Conservation (phyloP, 2,888 invertebrate genomes). For the Acanthosepion esculentum region DNA sequence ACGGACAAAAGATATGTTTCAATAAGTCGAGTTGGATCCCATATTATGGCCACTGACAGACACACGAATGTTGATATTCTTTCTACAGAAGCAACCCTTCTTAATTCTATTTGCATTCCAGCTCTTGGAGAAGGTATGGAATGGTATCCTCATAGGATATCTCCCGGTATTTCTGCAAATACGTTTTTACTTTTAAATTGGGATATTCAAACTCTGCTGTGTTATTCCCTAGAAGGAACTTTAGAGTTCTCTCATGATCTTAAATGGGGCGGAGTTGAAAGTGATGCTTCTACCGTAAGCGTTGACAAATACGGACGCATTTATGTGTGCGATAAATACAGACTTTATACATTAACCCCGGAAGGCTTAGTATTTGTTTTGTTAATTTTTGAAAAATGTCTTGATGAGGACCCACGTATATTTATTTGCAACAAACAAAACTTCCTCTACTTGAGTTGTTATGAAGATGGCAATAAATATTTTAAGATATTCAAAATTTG, state of each 20-base stretch:
- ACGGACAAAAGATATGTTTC: neutral
- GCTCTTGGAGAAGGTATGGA: neutral
- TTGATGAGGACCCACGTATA: neutral
- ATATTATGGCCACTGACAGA: neutral
- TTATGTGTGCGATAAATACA: neutral
- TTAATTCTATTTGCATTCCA: neutral
- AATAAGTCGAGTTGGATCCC: neutral
- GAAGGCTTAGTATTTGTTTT: neutral
- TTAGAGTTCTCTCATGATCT: neutral
- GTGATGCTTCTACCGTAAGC: neutral
- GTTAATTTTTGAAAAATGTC: neutral
- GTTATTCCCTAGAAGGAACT: neutral
- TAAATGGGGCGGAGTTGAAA: neutral
- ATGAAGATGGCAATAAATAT: neutral
- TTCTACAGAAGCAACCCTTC: neutral
- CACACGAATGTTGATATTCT: neutral
- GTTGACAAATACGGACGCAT: neutral
- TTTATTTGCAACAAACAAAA: neutral
- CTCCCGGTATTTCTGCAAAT: neutral
- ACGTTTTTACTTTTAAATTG: neutral
- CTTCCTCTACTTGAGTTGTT: neutral
- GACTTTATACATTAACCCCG: neutral
- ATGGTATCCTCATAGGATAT: neutral
- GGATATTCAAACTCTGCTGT: neutral
- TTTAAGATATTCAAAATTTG: neutral